Percentiles rank a stretch among this genome's conserved stretches.
Conservation (phyloP, 2,113 vertebrate genomes). For the Cairina moschata region DNA sequence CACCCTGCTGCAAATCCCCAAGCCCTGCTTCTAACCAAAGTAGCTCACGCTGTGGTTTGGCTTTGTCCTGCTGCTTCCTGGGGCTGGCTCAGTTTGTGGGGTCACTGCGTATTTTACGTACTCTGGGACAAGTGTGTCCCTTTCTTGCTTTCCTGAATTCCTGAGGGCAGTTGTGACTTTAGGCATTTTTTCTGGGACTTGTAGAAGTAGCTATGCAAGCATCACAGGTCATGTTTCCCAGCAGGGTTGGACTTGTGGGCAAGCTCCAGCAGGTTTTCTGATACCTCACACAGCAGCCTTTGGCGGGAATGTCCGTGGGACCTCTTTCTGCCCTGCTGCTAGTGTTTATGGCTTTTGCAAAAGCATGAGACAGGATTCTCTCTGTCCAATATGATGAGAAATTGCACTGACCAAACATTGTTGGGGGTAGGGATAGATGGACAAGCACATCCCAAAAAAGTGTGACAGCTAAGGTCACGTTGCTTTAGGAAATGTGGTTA, state of each 20-base stretch:
- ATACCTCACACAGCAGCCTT: not conserved
- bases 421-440: not conserved
- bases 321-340: not conserved
- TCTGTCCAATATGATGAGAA: not conserved
- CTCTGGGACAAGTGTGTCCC: not conserved
- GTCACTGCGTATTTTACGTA: not conserved
- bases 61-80: not conserved
- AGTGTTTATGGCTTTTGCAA: not conserved
- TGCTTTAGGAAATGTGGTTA: not conserved
- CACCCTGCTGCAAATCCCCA: not conserved
- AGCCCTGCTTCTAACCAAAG: accelerated
- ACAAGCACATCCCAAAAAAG: not conserved
- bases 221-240: not conserved
- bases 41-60: not conserved
- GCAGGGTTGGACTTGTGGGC: accelerated
- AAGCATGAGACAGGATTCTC: not conserved
- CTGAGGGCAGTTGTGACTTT: not conserved
- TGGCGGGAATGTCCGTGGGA: not conserved
- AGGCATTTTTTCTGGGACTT: accelerated
- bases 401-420: not conserved
- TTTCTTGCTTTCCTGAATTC: not conserved
- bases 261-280: accelerated
- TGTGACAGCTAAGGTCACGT: not conserved
- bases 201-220: not conserved
- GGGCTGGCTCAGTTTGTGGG: accelerated